Evolutionary conservation across 2,113 vertebrate genomes (phyloP).

Genomic region (Misgurnus mizolepis): DNA sequence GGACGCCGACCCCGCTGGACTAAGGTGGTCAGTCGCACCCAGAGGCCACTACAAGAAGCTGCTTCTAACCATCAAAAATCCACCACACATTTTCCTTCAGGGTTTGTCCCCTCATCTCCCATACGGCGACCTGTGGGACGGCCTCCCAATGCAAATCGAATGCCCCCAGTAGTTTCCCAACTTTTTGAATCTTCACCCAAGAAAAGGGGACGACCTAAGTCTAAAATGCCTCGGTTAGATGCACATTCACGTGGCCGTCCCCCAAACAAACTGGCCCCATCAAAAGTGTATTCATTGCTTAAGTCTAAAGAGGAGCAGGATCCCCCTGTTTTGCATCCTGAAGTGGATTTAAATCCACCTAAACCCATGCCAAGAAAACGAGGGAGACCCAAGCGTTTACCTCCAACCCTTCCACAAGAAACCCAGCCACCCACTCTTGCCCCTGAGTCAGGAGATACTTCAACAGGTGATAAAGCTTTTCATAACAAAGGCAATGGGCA

Average conservation of each 20-base stretch:
- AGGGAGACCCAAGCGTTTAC: constrained; percentile 91
- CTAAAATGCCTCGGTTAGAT: constrained; percentile 93
- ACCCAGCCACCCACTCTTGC: constrained; percentile 76
- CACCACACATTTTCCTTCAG: constrained; percentile 62
- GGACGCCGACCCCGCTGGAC: constrained; percentile 90
- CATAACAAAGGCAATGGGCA: constrained; percentile 89
- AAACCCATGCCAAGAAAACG: constrained; percentile 90
- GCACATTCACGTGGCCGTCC: constrained; percentile 80
- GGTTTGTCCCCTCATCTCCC: constrained; percentile 60
- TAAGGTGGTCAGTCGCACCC: constrained; percentile 77
- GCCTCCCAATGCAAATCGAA: constrained; percentile 74
- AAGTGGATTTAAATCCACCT: constrained; percentile 89
- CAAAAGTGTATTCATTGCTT: constrained; percentile 88
- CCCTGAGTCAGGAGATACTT: constrained; percentile 79
- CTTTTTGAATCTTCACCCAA: constrained; percentile 68
- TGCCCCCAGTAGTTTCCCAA: constrained; percentile 60
- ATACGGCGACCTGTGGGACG: constrained; percentile 74
- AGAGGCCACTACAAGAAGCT: constrained; percentile 60
- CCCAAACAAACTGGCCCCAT: constrained; percentile 84
- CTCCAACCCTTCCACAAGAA: constrained; percentile 80
- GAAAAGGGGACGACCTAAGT: constrained; percentile 89
- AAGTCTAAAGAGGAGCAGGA: constrained; percentile 94
- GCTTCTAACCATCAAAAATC: constrained; percentile 64
- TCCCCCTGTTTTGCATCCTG: constrained; percentile 93
- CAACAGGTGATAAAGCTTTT: constrained; percentile 78